Conservation (phyloP, 2,888 invertebrate species). For the Drosophila mettleri region DNA sequence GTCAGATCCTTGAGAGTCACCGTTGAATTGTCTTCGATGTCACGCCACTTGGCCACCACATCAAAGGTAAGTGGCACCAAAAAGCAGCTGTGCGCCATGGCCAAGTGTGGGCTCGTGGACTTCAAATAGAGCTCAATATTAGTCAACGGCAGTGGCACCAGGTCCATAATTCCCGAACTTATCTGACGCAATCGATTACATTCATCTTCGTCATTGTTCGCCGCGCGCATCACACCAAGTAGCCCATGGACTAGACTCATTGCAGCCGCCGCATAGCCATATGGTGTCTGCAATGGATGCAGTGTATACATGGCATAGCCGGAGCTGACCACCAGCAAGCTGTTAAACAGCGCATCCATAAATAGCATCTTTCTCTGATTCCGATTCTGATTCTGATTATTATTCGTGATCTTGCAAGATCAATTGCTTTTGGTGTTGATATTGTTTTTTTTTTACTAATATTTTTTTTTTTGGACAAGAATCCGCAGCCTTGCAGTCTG, state of each 20-base stretch:
- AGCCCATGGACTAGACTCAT: conserved; percentile 73
- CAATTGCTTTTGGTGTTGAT: not conserved
- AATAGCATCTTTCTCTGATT: conserved; percentile 45
- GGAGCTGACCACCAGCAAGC: conserved; percentile 72
- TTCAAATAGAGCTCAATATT: conserved; percentile 75
- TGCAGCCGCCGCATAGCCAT: conserved; percentile 70
- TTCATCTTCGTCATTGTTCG: conserved; percentile 47
- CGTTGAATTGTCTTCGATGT: conserved; percentile 60
- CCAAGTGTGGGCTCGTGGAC: conserved; percentile 64
- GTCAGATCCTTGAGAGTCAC: conserved; percentile 73
- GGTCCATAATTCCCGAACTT: conserved; percentile 66
- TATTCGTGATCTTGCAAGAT: not conserved
- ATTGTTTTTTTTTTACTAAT: too few relatives aligned
- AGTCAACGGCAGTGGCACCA: conserved; percentile 70
- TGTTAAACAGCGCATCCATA: conserved; percentile 69
- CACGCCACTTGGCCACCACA: conserved; percentile 53
- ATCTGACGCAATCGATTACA: conserved; percentile 52
- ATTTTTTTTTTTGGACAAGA: too few relatives aligned
- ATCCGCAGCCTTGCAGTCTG: not conserved
- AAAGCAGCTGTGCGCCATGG: conserved; percentile 74
- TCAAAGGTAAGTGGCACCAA: conserved; percentile 75
- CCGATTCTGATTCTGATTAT: not conserved
- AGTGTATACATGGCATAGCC: conserved; percentile 72
- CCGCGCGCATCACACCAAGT: conserved; percentile 65
- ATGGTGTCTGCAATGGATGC: conserved; percentile 66